Base-by-base conservation (phyloP, 2,113 vertebrate species). In the Solea solea region DNA sequence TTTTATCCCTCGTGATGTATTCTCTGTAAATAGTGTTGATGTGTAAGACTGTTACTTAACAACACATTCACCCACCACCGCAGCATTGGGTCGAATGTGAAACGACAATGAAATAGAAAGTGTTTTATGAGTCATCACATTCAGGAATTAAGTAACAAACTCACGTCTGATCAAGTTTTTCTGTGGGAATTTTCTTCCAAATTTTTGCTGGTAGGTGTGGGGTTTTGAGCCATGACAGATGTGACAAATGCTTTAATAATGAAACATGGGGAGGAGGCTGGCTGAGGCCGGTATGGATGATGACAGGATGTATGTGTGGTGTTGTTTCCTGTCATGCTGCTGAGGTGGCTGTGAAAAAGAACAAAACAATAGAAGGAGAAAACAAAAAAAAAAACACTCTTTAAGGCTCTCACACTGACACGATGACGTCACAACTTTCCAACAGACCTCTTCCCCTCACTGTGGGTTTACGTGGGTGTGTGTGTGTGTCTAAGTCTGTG, bases 321-420 rank as follows among this genome's bases (percentile, higher is more conserved):
- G 80, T 44, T 40, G 46, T 54, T 90, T 90, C 90, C 85, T 83
- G 78, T 81, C 48, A 10, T 55, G 77, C 55, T 72, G 25, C 53
- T 72, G 65, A 60, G 48, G 71, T 52, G 56, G 67, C 57, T 82
- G 66, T 9, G 59, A 81, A 27, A 3, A n/a, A 57, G 28, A 69
- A 66, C 75, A 77, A 73, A 51, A 54, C 44, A 4, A 45, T 4
- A 41, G 10, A 45, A 9, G 39, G 16, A 40, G 8, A 71, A 61
- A 48, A 9, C 15, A 52, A 13, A 15, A 39, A 15, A 39, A 56
- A 6, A 8, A 42, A 3, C 3, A 4, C 45, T 16, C 25, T 69
- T 41, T 40, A 51, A 73, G 55, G 68, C 59, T 39, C 7, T 40
- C 64, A 65, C 76, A 51, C 66, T 60, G 4, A 21, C 28, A 78